These are phyloP conservation scores for Spisula solida DNA, from an alignment of 2,888 invertebrate species.

Conservation along the genomic window DNA sequence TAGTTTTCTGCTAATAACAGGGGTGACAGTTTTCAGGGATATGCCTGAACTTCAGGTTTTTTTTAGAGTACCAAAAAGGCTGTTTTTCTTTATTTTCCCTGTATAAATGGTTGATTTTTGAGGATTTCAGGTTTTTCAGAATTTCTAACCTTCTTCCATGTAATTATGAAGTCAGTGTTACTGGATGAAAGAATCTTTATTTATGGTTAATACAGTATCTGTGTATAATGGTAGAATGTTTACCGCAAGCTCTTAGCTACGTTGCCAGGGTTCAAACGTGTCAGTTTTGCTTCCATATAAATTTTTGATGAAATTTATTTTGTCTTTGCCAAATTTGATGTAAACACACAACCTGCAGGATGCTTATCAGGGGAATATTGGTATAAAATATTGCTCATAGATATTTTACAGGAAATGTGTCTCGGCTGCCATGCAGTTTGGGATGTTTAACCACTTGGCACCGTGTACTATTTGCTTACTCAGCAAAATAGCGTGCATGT, in stretches of 20 bases:
- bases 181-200: not conserved
- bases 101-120: too few relatives aligned
- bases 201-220: not conserved
- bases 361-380: not conserved
- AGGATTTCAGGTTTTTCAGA: too few relatives aligned
- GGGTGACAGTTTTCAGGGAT: too few relatives aligned
- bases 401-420: not conserved
- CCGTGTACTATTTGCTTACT: not conserved
- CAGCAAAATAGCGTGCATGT: not conserved
- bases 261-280: not conserved
- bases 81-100: too few relatives aligned
- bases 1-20: too few relatives aligned
- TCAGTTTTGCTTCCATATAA: constrained; percentile 1
- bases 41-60: too few relatives aligned
- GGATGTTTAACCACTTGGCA: not conserved
- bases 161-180: not conserved
- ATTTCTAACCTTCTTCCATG: too few relatives aligned
- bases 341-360: not conserved
- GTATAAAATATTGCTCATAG: not conserved
- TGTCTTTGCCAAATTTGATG: constrained; percentile 12
- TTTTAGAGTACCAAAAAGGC: too few relatives aligned
- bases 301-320: constrained; percentile 31
- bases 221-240: not conserved
- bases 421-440: not conserved
- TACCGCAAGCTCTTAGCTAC: not conserved